Base-by-base conservation (phyloP, 1,140 invertebrate genomes). In the Tetramorium alpestre region DNA sequence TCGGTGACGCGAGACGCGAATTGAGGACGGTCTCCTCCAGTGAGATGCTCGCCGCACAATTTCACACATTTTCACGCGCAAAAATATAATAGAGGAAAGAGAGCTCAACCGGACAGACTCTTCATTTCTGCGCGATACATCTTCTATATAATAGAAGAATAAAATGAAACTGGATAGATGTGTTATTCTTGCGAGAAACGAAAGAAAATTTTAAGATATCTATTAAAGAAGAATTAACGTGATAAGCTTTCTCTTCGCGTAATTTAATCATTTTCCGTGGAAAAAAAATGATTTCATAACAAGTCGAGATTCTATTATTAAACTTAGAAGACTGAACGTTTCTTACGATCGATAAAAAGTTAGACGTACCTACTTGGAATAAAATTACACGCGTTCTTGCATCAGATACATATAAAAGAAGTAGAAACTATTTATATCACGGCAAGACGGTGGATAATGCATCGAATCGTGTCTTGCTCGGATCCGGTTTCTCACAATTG, bases 71-170 rank as follows among this genome's bases (percentile, higher is more conserved):
- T 65, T 10, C 41, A 33, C 76, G 41, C 1, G 60, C 25, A 77
- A 77, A 77, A 77, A 77, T 65, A 78, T 78, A 78, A 78, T 78
- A 33, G 41, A 65, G 18, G 25, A 33, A 64, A 7, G 25, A 65
- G 25, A 65, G 10, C 10, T 18, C 13, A 47, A 41, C n/a, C 54
- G 3, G 3, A 22, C 10, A 18, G 10, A 16, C 18, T 3, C 33
- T 65, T 18, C 44, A 78, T 33, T 38, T 65, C 18, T 49, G 16
- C 18, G 60, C 5, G 25, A 47, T 47, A 25, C 28, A n/a, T 22
- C 25, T 25, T 51, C 11, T 38, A 28, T 1, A 6, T 3, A 78
- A 62, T 65, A 49, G 44, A 78, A 6, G 6, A 78, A 62, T 65
- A 49, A 60, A 78, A 60, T 8, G 33, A 47, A 77, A 60, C 10